Conservation (phyloP, 2,888 invertebrate species). For the Cinara cedri region DNA sequence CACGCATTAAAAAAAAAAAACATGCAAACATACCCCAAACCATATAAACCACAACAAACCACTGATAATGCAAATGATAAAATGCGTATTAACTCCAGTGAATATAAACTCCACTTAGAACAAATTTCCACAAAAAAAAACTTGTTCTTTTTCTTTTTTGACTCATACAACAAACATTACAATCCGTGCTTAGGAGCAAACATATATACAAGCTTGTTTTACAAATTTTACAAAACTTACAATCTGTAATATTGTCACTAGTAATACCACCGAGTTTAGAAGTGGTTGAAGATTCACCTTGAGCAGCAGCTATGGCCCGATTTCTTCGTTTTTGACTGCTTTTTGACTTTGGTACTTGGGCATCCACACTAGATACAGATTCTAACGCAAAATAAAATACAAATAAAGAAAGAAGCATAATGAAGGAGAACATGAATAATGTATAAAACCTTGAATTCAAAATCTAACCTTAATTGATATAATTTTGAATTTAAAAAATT, state of each 20-base stretch:
- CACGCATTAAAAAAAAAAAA: neutral
- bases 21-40: constrained; percentile 33
- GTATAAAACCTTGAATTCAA: neutral
- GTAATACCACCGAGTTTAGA: constrained; percentile 56
- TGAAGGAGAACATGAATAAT: neutral
- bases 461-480: neutral
- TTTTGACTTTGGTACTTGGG: constrained; percentile 66
- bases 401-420: constrained; percentile 37
- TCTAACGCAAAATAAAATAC: constrained; percentile 63
- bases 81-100: neutral
- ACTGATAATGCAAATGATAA: neutral
- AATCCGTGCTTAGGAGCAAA: constrained; percentile 11
- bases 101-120: no score
- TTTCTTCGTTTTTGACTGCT: constrained; percentile 64
- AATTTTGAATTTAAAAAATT: neutral
- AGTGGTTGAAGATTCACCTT: constrained; percentile 61
- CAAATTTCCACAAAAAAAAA: neutral
- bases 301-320: constrained; percentile 60
- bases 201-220: constrained; percentile 34
- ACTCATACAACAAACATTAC: constrained; percentile 24
- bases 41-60: neutral
- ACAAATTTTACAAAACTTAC: constrained; percentile 27
- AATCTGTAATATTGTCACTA: constrained; percentile 31
- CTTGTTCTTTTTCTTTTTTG: neutral
- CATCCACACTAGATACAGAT: constrained; percentile 70